Percentiles rank a stretch among this genome's conserved stretches.
Conservation (phyloP, 1,140 invertebrate species). For the Eurosta solidaginis region DNA sequence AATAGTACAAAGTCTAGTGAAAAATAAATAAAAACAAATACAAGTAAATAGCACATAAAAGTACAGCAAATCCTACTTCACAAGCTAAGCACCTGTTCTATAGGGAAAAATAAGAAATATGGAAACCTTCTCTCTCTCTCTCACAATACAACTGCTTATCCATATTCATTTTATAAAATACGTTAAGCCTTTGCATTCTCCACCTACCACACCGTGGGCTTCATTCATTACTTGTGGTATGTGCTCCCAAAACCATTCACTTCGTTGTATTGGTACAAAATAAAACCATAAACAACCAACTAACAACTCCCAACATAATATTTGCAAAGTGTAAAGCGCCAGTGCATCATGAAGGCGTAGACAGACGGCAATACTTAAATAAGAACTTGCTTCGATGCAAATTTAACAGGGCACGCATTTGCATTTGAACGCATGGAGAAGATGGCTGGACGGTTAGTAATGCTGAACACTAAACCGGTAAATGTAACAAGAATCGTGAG, state of each 20-base stretch:
- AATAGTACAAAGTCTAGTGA: neutral
- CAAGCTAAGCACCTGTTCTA: neutral
- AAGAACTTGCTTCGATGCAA: too few relatives aligned
- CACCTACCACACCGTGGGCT: neutral
- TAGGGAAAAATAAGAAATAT: neutral
- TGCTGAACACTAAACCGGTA: too few relatives aligned
- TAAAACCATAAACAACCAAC: neutral
- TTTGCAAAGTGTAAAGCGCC: neutral
- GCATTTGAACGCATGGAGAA: too few relatives aligned
- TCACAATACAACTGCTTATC: neutral
- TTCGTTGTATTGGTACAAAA: neutral
- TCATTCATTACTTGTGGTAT: too few relatives aligned
- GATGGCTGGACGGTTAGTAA: too few relatives aligned
- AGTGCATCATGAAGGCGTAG: too few relatives aligned
- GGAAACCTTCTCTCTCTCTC: neutral
- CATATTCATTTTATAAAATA: neutral
- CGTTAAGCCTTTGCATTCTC: neutral
- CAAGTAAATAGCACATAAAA: neutral
- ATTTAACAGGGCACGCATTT: too few relatives aligned
- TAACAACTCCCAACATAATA: neutral
- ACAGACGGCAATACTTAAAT: too few relatives aligned
- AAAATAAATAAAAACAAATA: neutral
- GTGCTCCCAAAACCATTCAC: neutral
- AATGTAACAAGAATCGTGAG: too few relatives aligned
- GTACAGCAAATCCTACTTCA: constrained; percentile 17